Evolutionary conservation across 2,113 vertebrate species (phyloP).

Genomic region (Oreochromis tanganicae): DNA sequence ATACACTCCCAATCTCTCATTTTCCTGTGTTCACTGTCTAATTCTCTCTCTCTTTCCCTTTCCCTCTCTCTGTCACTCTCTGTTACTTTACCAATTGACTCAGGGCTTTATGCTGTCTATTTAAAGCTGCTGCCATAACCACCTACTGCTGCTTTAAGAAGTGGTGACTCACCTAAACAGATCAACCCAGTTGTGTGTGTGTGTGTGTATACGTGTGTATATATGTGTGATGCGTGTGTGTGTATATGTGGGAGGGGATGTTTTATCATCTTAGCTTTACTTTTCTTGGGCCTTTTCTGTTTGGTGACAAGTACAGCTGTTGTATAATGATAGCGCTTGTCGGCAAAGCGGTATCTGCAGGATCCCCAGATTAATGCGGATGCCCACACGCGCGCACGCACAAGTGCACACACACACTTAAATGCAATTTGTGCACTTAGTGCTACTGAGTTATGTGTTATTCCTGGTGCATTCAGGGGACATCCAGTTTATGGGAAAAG

Average conservation of each 20-base stretch:
- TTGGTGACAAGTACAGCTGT: constrained; percentile 53
- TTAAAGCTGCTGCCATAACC: constrained; percentile 60
- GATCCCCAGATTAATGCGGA: constrained; percentile 44
- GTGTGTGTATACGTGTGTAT: background rate
- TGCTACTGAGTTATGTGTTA: constrained; percentile 5
- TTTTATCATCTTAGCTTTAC: constrained; percentile 58
- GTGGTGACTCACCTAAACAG: constrained; percentile 67
- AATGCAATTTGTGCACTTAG: constrained; percentile 3
- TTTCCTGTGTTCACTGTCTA: constrained; percentile 11
- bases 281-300: constrained; percentile 28
- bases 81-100: constrained; percentile 43
- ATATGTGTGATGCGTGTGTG: background rate
- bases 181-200: constrained; percentile 37
- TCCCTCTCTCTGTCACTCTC: background rate
- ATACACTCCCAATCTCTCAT: constrained; percentile 44
- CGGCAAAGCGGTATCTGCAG: constrained; percentile 29
- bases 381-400: background rate
- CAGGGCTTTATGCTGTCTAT: constrained; percentile 53
- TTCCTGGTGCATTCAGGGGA: constrained; percentile 14
- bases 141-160: constrained; percentile 67
- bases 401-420: background rate
- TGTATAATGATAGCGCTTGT: constrained; percentile 44
- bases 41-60: background rate
- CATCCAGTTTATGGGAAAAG: constrained; percentile 11
- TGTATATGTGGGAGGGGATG: background rate